phyloP scores from a whole-genome alignment of 37 sponge, comb jelly and placozoan genomes.

The Cladorhizidae sp. region DNA sequence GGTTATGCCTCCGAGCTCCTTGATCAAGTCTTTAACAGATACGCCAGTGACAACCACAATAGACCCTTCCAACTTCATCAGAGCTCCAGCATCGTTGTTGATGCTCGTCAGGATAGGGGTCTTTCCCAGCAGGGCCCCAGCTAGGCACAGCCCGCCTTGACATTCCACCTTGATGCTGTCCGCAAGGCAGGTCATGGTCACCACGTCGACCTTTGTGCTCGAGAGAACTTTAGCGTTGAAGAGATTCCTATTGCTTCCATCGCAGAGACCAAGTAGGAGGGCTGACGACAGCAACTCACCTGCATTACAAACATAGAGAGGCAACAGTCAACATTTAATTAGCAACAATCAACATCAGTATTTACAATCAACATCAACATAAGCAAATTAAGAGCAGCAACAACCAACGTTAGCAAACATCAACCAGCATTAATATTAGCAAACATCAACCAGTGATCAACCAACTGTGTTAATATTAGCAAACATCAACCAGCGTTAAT shows the following conservation, averaged over 20 bases:
- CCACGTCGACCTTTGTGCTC: background rate
- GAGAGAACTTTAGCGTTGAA: slow-evolving; percentile 23
- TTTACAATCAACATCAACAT: too few species aligned
- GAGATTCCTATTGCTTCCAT: slow-evolving; percentile 3
- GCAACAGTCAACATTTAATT: background rate
- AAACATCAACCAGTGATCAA: too few species aligned
- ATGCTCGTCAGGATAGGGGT: slow-evolving; percentile 23
- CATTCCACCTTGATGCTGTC: background rate
- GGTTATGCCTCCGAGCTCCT: background rate
- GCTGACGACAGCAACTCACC: slow-evolving; percentile 2
- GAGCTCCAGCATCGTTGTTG: background rate
- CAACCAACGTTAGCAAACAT: too few species aligned
- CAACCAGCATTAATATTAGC: too few species aligned
- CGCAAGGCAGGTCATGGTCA: background rate
- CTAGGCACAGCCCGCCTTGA: background rate
- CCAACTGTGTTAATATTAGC: too few species aligned
- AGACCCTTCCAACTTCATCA: slow-evolving; percentile 12
- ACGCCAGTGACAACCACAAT: background rate
- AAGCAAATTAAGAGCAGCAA: too few species aligned
- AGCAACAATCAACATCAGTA: too few species aligned
- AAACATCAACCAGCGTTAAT: too few species aligned
- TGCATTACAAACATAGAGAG: background rate
- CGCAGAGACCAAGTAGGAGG: slow-evolving; percentile 3
- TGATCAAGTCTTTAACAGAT: background rate
- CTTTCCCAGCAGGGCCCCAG: slow-evolving; percentile 19